Evolutionary conservation across 2,797 vertebrate genomes (phyloP).

Genomic region (Dromococcyx pavoninus): DNA sequence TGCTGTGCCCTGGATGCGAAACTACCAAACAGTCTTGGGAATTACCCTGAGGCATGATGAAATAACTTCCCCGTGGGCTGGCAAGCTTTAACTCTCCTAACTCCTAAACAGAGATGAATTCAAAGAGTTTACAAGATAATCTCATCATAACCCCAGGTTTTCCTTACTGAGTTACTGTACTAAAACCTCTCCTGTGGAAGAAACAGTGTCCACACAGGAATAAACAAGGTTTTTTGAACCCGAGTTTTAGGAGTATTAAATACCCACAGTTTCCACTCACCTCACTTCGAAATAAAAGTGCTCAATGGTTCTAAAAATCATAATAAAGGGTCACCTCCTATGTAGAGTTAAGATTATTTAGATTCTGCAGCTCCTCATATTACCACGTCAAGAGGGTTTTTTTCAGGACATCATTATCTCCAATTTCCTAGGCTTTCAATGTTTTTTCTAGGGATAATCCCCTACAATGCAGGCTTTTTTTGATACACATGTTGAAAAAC

Average conservation of each 20-base stretch:
- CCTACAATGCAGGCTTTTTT: accelerated
- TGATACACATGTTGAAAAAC: neutral
- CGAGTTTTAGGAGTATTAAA: neutral
- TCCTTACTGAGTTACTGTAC: neutral
- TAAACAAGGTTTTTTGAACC: neutral
- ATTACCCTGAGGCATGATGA: neutral
- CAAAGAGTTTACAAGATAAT: neutral
- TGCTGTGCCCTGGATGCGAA: neutral
- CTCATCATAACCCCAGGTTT: neutral
- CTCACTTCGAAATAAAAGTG: neutral
- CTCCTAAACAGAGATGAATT: neutral
- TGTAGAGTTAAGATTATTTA: neutral
- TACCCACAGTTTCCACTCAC: neutral
- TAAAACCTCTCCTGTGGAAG: neutral
- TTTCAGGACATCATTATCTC: neutral
- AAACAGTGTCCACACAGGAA: neutral
- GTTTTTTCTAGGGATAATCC: neutral
- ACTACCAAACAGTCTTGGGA: neutral
- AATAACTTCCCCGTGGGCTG: neutral
- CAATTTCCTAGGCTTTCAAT: neutral
- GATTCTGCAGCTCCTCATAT: neutral
- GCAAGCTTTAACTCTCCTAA: neutral
- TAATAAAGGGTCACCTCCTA: neutral
- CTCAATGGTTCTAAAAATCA: neutral
- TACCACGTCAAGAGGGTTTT: neutral